Percentiles rank a stretch among this genome's conserved stretches.
phyloP scores from a whole-genome alignment of 1,140 invertebrate genomes.

The Bombus superbus region DNA sequence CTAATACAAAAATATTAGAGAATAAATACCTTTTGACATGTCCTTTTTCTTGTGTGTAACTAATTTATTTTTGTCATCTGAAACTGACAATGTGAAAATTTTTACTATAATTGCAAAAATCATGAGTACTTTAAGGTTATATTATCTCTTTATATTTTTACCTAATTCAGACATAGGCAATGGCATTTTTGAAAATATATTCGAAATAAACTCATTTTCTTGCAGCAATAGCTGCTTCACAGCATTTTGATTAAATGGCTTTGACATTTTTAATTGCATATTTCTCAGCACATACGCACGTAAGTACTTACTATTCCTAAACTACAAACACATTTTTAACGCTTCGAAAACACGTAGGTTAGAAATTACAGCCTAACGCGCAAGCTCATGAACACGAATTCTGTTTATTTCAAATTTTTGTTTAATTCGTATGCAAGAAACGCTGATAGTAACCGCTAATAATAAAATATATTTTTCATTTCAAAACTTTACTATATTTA shows the following conservation, averaged over 20 bases:
- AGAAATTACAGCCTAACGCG: neutral
- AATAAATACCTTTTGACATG: neutral
- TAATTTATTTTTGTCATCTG: conserved; percentile 21
- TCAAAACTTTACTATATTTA: neutral
- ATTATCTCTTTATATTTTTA: conserved; percentile 60
- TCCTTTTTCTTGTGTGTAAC: neutral
- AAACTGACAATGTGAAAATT: conserved; percentile 12
- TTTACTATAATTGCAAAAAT: conserved; percentile 10
- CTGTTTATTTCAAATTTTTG: neutral
- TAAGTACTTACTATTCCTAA: neutral
- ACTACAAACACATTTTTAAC: neutral
- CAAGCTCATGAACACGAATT: neutral
- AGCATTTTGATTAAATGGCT: conserved; percentile 75
- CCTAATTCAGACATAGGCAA: conserved; percentile 72
- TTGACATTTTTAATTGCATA: conserved; percentile 78
- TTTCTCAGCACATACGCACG: conserved; percentile 53
- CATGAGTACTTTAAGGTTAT: conserved; percentile 40
- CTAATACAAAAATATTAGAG: neutral
- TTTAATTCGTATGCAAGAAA: neutral
- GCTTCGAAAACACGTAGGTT: neutral
- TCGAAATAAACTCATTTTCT: conserved; percentile 80
- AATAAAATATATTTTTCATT: neutral
- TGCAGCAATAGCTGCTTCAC: conserved; percentile 71
- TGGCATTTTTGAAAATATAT: conserved; percentile 80
- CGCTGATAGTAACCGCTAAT: neutral